Evolutionary conservation across 2,113 vertebrate species (phyloP).

Genomic region (Eretmochelys imbricata): DNA sequence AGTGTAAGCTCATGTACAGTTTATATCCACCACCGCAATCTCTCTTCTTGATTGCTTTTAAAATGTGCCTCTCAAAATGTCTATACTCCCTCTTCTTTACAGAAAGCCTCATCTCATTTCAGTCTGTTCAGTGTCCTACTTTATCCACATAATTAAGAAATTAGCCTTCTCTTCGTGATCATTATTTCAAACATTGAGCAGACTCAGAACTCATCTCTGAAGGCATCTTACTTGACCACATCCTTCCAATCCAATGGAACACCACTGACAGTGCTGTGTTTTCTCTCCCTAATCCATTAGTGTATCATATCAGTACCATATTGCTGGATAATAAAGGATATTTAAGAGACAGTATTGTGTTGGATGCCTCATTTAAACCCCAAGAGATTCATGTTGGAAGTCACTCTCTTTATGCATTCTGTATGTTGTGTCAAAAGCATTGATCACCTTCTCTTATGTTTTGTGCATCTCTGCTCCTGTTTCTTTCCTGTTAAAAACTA

Average conservation of each 20-base stretch:
- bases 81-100: background rate
- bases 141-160: background rate
- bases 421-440: background rate
- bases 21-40: background rate
- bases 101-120: background rate
- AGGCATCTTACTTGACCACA: background rate
- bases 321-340: background rate
- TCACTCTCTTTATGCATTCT: background rate
- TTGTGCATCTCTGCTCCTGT: accelerated
- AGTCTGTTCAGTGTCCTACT: background rate
- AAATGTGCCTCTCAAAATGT: background rate
- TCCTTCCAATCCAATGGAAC: background rate
- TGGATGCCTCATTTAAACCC: background rate
- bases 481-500: background rate
- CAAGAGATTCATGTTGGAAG: background rate
- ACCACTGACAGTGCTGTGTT: too few relatives aligned
- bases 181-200: background rate
- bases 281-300: too few relatives aligned
- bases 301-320: background rate
- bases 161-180: background rate
- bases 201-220: background rate
- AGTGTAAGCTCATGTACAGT: background rate
- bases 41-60: background rate
- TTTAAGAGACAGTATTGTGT: background rate
- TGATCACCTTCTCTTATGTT: slow-evolving; percentile 10